Evolutionary conservation across 2,888 invertebrate species (phyloP).

Genomic region (Bugulina stolonifera): DNA sequence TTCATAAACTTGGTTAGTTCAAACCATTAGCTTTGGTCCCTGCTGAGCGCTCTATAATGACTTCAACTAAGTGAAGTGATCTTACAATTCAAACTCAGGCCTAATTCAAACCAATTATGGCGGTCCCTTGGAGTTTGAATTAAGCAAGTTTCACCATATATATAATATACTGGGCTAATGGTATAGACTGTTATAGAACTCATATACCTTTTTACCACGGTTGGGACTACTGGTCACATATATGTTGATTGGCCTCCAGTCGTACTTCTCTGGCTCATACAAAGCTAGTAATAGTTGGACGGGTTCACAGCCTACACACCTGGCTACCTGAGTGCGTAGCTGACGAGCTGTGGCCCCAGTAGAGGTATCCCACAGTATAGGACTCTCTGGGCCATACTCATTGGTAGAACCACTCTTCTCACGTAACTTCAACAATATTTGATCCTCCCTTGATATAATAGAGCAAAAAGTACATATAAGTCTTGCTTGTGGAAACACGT

Average conservation of each 20-base stretch:
- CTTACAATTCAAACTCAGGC: too few species aligned
- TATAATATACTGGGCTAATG: too few species aligned
- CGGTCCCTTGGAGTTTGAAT: too few species aligned
- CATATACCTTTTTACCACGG: not conserved
- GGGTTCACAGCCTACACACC: not conserved
- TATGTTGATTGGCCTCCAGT: not conserved
- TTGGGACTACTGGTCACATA: not conserved
- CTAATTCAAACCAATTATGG: too few species aligned
- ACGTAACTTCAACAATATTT: not conserved
- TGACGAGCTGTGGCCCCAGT: not conserved
- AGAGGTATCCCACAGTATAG: not conserved
- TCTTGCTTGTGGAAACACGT: too few species aligned
- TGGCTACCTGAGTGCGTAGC: not conserved
- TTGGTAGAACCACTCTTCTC: not conserved
- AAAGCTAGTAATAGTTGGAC: not conserved
- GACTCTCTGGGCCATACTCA: not conserved
- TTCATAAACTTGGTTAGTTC: too few species aligned
- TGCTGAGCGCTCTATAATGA: too few species aligned
- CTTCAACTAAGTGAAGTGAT: too few species aligned
- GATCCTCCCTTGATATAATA: slow-evolving; percentile 1
- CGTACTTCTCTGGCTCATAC: not conserved
- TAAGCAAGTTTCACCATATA: too few species aligned
- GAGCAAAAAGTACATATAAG: too few species aligned
- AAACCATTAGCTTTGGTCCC: too few species aligned
- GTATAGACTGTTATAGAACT: too few species aligned